Base-by-base conservation (phyloP, 2,888 invertebrate genomes). In the Orchesellides sinensis region DNA sequence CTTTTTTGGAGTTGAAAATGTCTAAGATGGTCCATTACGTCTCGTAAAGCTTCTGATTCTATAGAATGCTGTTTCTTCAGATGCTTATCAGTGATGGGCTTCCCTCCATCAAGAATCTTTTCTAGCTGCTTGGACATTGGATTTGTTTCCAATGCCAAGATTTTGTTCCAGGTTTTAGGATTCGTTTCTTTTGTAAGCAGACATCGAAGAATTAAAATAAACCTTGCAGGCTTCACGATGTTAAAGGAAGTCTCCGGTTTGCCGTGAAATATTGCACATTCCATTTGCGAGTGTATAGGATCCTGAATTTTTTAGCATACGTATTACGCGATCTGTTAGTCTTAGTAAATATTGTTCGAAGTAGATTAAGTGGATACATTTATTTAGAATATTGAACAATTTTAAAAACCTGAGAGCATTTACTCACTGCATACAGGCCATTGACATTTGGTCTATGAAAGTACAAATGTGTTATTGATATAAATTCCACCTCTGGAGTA, bases 1-100 rank as follows among this genome's bases (percentile, higher is more conserved):
- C 81, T 61, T n/a, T 75, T 82, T 52, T 82, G 81, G 2, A 82
- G 56, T n/a, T 82, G 74, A 14, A 82, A 82, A 17, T 82, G 81
- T 29, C 74, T 74, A 2, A 82, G 25, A 29, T 82, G 81, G 29
- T 69, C 69, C 81, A 75, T 82, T 4, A 82, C 81, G 45, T 82
- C 81, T 3, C 14, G 35, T 12, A 82, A 35, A 1, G 70, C 40
- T 25, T 82, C 81, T 17, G 49, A 63, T 25, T 82, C 74, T 0
- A 63, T 23, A 0, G 52, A 8, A 14, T 75, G 61, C 12, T 63
- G 52, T 19, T 66, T 61, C 19, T 68, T 82, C n/a, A 82, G 47
- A 10, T 75, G 74, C 5, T 17, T 56, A 56, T 75, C 75, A 14
- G 69, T 69, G 14, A 75, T 69, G 1, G 69, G 66, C n/a, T 63